Base-by-base conservation (phyloP, 2,113 vertebrate genomes). In the Psittacus erithacus region DNA sequence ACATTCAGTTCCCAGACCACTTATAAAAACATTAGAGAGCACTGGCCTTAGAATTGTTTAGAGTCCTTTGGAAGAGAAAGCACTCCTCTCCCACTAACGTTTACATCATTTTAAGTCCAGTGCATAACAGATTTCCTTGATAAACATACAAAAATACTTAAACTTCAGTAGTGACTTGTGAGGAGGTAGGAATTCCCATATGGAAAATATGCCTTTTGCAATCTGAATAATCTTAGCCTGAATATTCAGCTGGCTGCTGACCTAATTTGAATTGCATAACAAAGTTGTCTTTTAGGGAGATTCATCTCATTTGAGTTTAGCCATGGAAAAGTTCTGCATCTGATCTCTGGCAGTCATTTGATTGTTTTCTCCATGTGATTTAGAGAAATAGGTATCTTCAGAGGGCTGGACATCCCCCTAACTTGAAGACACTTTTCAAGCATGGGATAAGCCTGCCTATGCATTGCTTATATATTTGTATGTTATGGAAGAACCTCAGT, bases 201-300 rank as follows among this genome's bases (percentile, higher is more conserved):
- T 0, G 2, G 63, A 80, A 91, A 78, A 44, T 7, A 29, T 0
- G 1, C 4, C 16, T 75, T 79, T 33, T 29, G 39, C 1, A 0
- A 41, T 88, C 70, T 76, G 75, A 82, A 60, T 41, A 33, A 47
- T 20, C 31, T 92, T 73, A 77, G 7, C 16, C 63, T 93, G 59
- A 62, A 50, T 57, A 76, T 76, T 85, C 47, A 85, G 3, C 35
- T 3, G 4, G 5, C 24, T 65, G 39, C 14, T 0, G 2, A 4
- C 6, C 2, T 85, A 47, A 79, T 64, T 15, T 39, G 29, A 57
- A 82, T 60, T 64, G 17, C 41, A 5, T 82, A 55, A 50, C 19
- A 68, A 69, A 84, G 17, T 7, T 87, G 10, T 15, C 19, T 71
- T 94, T 93, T 39, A 38, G 43, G 22, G 16, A 67, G 8, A 82